These are phyloP conservation scores for Aphidoletes aphidimyza DNA, from an alignment of 2,888 invertebrate genomes.

Conservation along the genomic window DNA sequence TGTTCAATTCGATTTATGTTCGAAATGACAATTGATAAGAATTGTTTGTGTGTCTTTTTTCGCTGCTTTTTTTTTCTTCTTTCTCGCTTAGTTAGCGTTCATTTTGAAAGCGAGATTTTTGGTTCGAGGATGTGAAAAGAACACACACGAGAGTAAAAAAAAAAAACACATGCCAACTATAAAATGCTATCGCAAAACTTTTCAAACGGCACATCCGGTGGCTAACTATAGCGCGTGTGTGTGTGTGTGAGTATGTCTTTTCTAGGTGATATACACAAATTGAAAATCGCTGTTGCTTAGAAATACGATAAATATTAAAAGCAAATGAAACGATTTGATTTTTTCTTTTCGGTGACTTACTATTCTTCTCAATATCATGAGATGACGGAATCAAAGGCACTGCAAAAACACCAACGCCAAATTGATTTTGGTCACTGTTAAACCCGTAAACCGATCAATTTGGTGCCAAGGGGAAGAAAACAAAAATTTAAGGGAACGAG, in stretches of 20 bases:
- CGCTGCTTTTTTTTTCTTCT: not conserved
- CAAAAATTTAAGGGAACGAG: not conserved
- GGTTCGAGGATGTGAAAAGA: not conserved
- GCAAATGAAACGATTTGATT: not conserved
- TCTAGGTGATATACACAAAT: not conserved
- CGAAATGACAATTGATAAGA: slow-evolving; percentile 8
- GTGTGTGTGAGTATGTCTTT: too few species aligned
- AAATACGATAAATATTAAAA: slow-evolving; percentile 7
- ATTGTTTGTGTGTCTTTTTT: not conserved
- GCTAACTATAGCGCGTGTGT: not conserved
- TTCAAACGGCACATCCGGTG: not conserved
- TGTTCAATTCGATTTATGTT: slow-evolving; percentile 16
- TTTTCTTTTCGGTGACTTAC: not conserved
- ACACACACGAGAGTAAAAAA: too few species aligned
- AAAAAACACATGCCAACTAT: not conserved
- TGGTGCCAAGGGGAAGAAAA: not conserved
- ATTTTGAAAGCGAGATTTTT: not conserved
- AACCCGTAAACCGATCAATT: not conserved
- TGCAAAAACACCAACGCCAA: not conserved
- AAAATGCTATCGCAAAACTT: not conserved
- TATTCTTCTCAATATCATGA: not conserved
- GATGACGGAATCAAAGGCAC: not conserved
- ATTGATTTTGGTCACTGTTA: not conserved
- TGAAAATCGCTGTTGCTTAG: not conserved
- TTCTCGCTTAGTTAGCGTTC: not conserved